Conservation (phyloP, 2,888 invertebrate species). For the Plebejus melissa region DNA sequence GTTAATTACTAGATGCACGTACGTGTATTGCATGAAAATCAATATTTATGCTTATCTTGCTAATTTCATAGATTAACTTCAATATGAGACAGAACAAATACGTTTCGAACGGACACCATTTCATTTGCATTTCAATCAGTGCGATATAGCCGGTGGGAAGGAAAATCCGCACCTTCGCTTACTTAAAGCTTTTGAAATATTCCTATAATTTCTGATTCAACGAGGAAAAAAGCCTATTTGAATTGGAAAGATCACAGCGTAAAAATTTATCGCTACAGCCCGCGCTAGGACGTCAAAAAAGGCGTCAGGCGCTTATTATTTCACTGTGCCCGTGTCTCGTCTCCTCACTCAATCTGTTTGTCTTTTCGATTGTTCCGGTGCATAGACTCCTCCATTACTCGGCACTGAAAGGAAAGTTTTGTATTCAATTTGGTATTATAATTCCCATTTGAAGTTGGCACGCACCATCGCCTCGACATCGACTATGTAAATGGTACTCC, state of each 20-base stretch:
- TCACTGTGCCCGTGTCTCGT: conserved; percentile 71
- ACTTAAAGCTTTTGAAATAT: conserved; percentile 77
- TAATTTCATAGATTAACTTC: conserved; percentile 61
- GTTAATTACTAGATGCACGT: neutral
- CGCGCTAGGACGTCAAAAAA: conserved; percentile 68
- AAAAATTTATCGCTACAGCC: conserved; percentile 73
- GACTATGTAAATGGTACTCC: conserved; percentile 78
- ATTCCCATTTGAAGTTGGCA: conserved; percentile 79
- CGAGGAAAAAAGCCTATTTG: conserved; percentile 74
- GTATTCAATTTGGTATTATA: conserved; percentile 81
- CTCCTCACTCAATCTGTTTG: conserved; percentile 73
- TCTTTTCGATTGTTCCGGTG: conserved; percentile 79
- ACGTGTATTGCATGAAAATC: neutral
- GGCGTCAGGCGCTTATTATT: conserved; percentile 77
- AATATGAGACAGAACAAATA: conserved; percentile 68
- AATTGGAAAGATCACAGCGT: conserved; percentile 78
- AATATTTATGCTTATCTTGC: conserved; percentile 40
- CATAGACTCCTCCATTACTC: conserved; percentile 79
- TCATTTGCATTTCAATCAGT: conserved; percentile 77
- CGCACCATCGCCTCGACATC: conserved; percentile 78
- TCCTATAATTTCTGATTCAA: conserved; percentile 75
- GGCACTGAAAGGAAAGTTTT: conserved; percentile 80
- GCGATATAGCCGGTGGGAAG: conserved; percentile 73
- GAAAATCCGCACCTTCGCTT: conserved; percentile 74
- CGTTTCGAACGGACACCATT: conserved; percentile 69